Conservation (phyloP, 2,113 vertebrate genomes). For the Ariopsis seemanni region DNA sequence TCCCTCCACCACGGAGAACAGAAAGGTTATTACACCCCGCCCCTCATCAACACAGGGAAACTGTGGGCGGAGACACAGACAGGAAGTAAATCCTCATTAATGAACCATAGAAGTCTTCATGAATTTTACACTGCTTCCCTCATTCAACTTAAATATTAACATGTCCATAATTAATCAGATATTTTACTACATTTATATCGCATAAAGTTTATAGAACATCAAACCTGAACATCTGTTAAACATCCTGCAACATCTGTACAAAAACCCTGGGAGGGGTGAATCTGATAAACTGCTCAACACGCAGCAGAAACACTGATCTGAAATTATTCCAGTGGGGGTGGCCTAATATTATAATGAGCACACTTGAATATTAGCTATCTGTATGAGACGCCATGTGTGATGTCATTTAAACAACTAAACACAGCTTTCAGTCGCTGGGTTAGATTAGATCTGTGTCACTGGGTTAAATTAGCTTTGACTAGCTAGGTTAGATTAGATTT, state of each 20-base stretch:
- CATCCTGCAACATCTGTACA: background rate
- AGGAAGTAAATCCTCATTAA: background rate
- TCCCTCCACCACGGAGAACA: background rate
- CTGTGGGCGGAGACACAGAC: background rate
- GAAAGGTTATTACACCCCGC: background rate
- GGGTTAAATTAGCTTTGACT: background rate
- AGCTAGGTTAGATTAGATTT: too few species aligned
- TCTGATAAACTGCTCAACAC: background rate
- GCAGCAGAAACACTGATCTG: background rate
- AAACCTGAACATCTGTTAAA: background rate
- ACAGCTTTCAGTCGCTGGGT: background rate
- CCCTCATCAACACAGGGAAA: background rate
- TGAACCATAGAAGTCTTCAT: background rate
- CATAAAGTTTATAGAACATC: background rate
- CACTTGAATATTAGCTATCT: background rate
- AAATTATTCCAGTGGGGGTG: background rate
- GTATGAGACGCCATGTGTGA: background rate
- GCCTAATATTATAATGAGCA: background rate
- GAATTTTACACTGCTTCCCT: background rate
- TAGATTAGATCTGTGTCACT: background rate
- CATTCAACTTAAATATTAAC: background rate
- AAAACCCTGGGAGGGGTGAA: too few species aligned
- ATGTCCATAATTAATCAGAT: background rate
- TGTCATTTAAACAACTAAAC: background rate
- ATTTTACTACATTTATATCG: background rate